Conservation (phyloP, 2,797 vertebrate species). For the Sebastes kiyomatsui region DNA sequence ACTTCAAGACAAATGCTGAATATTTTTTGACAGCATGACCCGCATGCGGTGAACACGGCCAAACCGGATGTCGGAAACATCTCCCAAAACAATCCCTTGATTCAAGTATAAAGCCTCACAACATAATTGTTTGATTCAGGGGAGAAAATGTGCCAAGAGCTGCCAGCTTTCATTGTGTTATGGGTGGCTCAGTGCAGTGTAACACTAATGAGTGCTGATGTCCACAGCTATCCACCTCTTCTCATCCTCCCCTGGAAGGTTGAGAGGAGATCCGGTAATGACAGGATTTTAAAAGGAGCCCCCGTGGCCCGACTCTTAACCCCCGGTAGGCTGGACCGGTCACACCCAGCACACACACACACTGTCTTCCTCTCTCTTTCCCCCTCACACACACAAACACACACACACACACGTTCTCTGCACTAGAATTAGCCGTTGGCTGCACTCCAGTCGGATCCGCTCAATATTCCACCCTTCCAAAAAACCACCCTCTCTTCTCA, state of each 20-base stretch:
- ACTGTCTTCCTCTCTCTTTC: not conserved
- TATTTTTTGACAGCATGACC: slow-evolving; percentile 9
- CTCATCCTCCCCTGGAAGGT: not conserved
- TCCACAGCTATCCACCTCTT: not conserved
- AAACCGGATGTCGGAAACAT: not conserved
- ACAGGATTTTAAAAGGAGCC: slow-evolving; percentile 56
- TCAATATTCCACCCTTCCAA: slow-evolving; percentile 75
- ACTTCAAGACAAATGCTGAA: slow-evolving; percentile 5
- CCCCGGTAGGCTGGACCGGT: slow-evolving; percentile 39
- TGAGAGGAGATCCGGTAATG: slow-evolving; percentile 30
- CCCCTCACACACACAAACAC: not conserved
- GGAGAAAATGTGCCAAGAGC: slow-evolving; percentile 15
- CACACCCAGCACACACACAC: slow-evolving; percentile 32
- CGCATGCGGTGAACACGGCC: not conserved
- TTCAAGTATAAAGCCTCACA: not conserved
- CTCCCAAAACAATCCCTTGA: not conserved
- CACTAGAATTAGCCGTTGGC: slow-evolving; percentile 73
- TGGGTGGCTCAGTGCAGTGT: not conserved
- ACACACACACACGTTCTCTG: slow-evolving; percentile 36
- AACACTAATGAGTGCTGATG: slow-evolving; percentile 26
- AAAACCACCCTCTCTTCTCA: slow-evolving; percentile 59
- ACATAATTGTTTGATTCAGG: not conserved
- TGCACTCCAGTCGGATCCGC: slow-evolving; percentile 70
- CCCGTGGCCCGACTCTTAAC: slow-evolving; percentile 37
- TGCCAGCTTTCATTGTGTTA: slow-evolving; percentile 8